A percentile compares a stretch with the other conserved stretches of the same genome.
Conservation (phyloP, 2,797 vertebrate species). For the Liasis olivaceus region DNA sequence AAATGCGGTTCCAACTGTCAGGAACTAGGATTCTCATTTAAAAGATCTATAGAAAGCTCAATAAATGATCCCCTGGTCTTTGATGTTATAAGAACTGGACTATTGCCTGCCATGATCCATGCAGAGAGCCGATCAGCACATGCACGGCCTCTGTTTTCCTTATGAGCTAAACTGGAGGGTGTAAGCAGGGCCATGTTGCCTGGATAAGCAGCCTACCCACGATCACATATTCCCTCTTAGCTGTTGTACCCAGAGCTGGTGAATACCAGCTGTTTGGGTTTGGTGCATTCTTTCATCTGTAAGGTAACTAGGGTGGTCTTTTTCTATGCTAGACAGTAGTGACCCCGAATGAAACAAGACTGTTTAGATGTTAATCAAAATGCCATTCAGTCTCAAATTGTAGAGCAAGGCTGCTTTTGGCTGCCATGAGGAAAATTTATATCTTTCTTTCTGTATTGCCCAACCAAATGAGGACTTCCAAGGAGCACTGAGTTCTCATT, state of each 20-base stretch:
- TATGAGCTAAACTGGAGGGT: not conserved
- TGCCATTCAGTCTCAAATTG: not conserved
- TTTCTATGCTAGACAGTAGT: not conserved
- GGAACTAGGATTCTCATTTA: not conserved
- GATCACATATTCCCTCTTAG: not conserved
- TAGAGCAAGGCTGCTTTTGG: not conserved
- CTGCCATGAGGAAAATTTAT: not conserved
- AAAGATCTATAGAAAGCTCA: not conserved
- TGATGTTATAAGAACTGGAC: not conserved
- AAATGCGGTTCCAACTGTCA: not conserved
- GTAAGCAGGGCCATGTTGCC: not conserved
- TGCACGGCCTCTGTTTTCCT: not conserved
- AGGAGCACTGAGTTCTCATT: no score
- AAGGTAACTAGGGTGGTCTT: not conserved
- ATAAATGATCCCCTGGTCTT: not conserved
- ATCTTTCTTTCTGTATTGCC: not conserved
- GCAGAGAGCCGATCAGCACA: not conserved
- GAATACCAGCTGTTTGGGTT: not conserved
- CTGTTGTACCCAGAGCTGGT: not conserved
- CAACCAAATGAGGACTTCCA: not conserved
- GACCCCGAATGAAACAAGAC: not conserved
- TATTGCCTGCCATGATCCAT: not conserved
- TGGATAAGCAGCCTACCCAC: not conserved
- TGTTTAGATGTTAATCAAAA: not conserved
- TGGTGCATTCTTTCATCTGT: not conserved